Evolutionary conservation across 2,888 invertebrate genomes (phyloP).

Genomic region (Caprella mutica): DNA sequence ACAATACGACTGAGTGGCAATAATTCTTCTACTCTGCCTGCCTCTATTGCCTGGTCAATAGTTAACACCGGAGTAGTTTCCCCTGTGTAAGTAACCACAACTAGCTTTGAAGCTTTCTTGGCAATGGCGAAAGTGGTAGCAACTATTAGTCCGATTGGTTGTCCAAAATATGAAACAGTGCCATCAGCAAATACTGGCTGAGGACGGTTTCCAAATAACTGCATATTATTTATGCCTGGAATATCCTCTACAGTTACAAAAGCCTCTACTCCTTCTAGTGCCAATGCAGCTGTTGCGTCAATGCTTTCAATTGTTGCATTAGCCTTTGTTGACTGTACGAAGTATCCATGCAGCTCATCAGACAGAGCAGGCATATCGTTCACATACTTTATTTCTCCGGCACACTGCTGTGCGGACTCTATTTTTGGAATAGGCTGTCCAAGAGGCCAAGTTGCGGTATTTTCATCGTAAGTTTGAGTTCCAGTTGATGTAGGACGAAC

Average conservation of each 20-base stretch:
- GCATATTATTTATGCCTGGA: constrained; percentile 38
- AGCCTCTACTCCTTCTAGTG: constrained; percentile 38
- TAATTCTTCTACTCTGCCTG: background rate
- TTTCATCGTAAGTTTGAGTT: constrained; percentile 56
- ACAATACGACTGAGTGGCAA: background rate
- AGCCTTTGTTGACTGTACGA: constrained; percentile 53
- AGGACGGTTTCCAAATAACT: too few species aligned
- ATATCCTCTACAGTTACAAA: constrained; percentile 39
- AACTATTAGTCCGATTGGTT: constrained; percentile 61
- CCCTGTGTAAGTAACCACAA: constrained; percentile 49
- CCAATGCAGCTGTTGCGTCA: constrained; percentile 53
- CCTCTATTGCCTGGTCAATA: constrained; percentile 28
- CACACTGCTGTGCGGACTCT: constrained; percentile 51
- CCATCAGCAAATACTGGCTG: constrained; percentile 43
- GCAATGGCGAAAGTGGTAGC: constrained; percentile 44
- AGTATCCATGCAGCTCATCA: constrained; percentile 58
- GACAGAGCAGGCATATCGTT: constrained; percentile 56
- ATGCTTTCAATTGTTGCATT: constrained; percentile 50
- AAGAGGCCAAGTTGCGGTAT: constrained; percentile 57
- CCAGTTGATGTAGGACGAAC: constrained; percentile 56
- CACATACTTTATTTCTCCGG: constrained; percentile 56
- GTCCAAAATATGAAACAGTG: constrained; percentile 53
- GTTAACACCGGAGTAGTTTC: constrained; percentile 39
- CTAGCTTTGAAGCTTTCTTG: constrained; percentile 41
- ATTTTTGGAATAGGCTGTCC: constrained; percentile 61